Base-by-base conservation (phyloP, 2,113 vertebrate species). In the Brachyhypopomus gauderio region DNA sequence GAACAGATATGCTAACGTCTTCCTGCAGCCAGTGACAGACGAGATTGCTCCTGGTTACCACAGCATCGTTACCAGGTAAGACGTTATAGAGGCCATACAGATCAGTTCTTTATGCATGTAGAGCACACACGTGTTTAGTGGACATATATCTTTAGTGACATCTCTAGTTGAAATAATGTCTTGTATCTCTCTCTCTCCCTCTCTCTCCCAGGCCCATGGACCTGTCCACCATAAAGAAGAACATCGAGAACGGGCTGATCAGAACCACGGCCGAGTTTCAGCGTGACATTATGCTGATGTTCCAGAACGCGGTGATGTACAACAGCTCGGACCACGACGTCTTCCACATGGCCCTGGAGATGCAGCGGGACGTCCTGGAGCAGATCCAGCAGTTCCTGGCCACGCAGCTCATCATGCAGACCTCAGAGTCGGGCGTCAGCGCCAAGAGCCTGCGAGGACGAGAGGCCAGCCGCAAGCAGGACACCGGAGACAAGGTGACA, bases 271-370 rank as follows among this genome's bases (percentile, higher is more conserved):
- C 78, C 0, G 97, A 79, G 79, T 84, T 81, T 72, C 85, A 96
- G 94, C 94, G 97, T 17, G 97, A 99, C 85, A 98, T 99, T 88
- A 99, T 99, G 97, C 93, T 98, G 85, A 99, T 99, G 97, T 99
- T 99, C 89, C 97, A 99, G 91, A 99, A 99, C 67, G 97, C 97
- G n/a, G 95, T 98, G 84, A 99, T 99, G 97, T 99, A 99, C 92
- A 99, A 99, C 92, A 98, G 97, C 69, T 99, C 96, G 4, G 97
- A 99, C 91, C 97, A 99, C 0, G 97, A 98, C 79, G 97, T 99
- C n/a, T 99, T 96, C 90, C 97, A 98, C 90, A 99, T 99, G 97
- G 97, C 97, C 30, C 93, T 98, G 85, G 97, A 99, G 92, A 99
- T 99, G 97, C 97, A 99, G 86, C 93, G 97, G 5, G 97, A 99